A percentile compares a stretch with the other conserved stretches of the same genome.
These are phyloP conservation scores for Steatocranus sp. DNA, from an alignment of 2,797 vertebrate species.

Conservation along the genomic window DNA sequence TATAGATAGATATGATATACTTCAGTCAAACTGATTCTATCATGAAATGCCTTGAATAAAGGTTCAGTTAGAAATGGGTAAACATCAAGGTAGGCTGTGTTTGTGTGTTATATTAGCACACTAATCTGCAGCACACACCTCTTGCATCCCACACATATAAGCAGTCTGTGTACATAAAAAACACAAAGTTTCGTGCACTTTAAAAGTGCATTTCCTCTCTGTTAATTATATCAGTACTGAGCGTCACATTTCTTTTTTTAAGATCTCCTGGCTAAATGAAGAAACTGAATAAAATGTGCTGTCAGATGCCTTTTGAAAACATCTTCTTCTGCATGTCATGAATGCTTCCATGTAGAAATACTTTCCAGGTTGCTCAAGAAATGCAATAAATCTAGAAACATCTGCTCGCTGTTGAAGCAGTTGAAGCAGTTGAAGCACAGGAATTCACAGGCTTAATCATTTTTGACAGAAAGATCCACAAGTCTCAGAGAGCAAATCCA, in stretches of 20 bases:
- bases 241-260: not conserved
- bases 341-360: not conserved
- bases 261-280: not conserved
- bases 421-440: not conserved
- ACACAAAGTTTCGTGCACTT: not conserved
- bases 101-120: conserved; percentile 9
- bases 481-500: conserved; percentile 50
- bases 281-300: not conserved
- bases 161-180: not conserved
- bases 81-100: not conserved
- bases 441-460: conserved; percentile 43
- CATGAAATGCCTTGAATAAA: not conserved
- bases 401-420: not conserved
- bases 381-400: conserved; percentile 31
- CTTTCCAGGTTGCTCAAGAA: not conserved
- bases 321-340: not conserved
- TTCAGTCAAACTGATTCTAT: not conserved
- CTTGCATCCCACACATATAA: not conserved
- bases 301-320: not conserved
- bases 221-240: not conserved
- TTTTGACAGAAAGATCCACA: conserved; percentile 56
- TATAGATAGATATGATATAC: too few species aligned
- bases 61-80: not conserved
- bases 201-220: not conserved
- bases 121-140: conserved; percentile 9